Evolutionary conservation across 1,140 invertebrate genomes (phyloP), one percentile per base, ranked within the genome.

Genomic region (Lordiphosa clarofinis): DNA sequence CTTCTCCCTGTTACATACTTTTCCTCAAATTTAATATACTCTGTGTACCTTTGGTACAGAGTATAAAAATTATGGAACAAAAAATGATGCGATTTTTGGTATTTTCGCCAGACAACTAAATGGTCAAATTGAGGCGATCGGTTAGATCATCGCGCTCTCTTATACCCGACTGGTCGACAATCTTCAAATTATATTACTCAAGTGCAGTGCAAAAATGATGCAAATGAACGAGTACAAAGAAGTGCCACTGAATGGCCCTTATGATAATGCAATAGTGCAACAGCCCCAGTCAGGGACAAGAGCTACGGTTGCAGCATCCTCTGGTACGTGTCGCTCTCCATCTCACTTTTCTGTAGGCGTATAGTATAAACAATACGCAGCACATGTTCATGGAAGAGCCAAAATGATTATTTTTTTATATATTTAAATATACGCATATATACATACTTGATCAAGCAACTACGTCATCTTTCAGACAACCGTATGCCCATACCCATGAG

Each of bases 401-500:
- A 28, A 31, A 31, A 8, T 55, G 5, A 37, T 39, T n/a, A 10
- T 13, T 15, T 11, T 31, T 31, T 46, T 33, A 43, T 42, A 11
- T 11, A 21, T 40, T 42, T 9, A 21, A 33, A 9, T 37, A 37
- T 12, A 38, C 24, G 46, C 7, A 21, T 24, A 9, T 37, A 33
- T 19, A 42, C 24, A 50, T 35, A 21, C 7, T 8, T 8, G 0
- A 31, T 31, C 28, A 31, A 31, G 28, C 28, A 8, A 7, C 28
- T 31, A 31, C 28, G 28, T 31, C 28, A 31, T 31, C 28, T 69
- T 59, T 24, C 49, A 61, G 78, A 64, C 3, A 56, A 71, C 44
- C 84, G 78, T 78, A 84, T 84, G 78, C 76, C 73, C 19, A 84
- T 86, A 70, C 78, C 91, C 68, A 93, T 91, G 86, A 69, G 73